Evolutionary conservation across 2,888 invertebrate species (phyloP).

Genomic region (Entomobrya multifasciata): DNA sequence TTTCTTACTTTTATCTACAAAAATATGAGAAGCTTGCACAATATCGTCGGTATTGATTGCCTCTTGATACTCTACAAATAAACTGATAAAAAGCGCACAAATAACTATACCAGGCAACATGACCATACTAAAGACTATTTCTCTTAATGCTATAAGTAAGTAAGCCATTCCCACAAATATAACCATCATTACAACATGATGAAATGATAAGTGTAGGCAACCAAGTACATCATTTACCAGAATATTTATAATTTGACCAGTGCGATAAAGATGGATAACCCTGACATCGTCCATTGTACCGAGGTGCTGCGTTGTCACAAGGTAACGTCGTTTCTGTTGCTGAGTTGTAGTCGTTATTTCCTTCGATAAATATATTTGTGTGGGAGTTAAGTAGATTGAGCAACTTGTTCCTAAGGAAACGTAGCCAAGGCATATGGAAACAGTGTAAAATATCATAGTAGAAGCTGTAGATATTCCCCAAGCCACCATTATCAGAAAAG

Average conservation of each 20-base stretch:
- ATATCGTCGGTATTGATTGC: neutral
- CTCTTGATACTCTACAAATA: neutral
- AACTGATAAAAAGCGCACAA: neutral
- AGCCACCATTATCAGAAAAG: neutral
- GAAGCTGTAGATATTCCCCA: neutral
- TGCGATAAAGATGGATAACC: neutral
- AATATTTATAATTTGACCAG: neutral
- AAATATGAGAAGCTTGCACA: neutral
- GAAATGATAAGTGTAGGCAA: neutral
- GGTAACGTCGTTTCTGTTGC: neutral
- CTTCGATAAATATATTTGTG: neutral
- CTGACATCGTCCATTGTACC: neutral
- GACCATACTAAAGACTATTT: neutral
- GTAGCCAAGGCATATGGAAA: neutral
- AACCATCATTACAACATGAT: neutral
- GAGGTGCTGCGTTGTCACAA: neutral
- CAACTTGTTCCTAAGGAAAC: neutral
- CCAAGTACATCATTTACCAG: neutral
- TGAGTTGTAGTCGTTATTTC: neutral
- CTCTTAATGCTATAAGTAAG: neutral
- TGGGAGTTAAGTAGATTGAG: neutral
- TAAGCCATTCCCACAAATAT: neutral
- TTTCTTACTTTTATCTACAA: neutral
- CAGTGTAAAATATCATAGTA: neutral
- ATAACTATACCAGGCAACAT: neutral